Base-by-base conservation (phyloP, 1,140 invertebrate genomes). In the Drosophila cardini region DNA sequence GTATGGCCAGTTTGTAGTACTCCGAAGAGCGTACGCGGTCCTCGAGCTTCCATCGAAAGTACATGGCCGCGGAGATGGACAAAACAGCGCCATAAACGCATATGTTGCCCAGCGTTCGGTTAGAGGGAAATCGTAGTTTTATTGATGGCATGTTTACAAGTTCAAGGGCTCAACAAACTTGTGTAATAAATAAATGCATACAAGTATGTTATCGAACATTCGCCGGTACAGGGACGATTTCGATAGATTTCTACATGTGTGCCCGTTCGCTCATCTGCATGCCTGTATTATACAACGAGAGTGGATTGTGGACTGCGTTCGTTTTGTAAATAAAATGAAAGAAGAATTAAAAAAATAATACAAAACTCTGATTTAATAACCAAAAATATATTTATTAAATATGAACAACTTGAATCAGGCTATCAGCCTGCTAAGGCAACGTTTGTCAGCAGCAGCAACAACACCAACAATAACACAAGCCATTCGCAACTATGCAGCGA, bases 1-100 rank as follows among this genome's bases (percentile, higher is more conserved):
- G 93, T 8, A 95, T 67, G 6, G 94, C 94, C 65, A 93, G 84
- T 78, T 93, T 94, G 76, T 94, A 95, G 84, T 94, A 94, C 5
- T 94, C 93, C 2, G 92, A 78, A 36, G 92, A 67, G 69, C 90
- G 89, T 2, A 94, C 84, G n/a, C 92, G 91, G 10, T 93, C 80
- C 64, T 93, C 91, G 4, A 94, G 90, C 83, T 92, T 93, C 63
- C 75, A 92, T 32, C 91, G 74, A 65, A 93, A 90, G 42, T 92
- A 83, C 64, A 93, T 80, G 0, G 93, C 93, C 71, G 93, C 92
- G 0, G 92, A 91, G 13, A 92, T 85, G 13, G 93, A 93, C 1
- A 90, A 63, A 8, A 94, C 61, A 2, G 93, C 94, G 32, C 93
- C 93, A 68, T 94, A 89, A 0, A 93, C 92, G 7, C 92, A 93